A percentile compares a stretch with the other conserved stretches of the same genome.
Evolutionary conservation across 2,888 invertebrate genomes (phyloP).

Genomic region (Marronus borbonicus): DNA sequence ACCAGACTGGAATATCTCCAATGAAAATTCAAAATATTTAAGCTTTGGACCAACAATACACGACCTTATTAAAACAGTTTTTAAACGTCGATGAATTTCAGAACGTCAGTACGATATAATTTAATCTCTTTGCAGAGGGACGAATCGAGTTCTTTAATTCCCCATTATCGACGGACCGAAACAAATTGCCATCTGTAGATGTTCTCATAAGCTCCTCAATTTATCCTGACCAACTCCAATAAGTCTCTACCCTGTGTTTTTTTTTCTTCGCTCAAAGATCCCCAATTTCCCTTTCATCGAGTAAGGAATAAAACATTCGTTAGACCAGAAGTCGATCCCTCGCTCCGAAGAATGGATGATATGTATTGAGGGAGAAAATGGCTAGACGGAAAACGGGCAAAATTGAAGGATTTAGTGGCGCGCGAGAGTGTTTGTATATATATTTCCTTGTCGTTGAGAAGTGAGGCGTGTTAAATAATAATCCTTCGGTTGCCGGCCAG

Average conservation of each 20-base stretch:
- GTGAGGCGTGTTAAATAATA: conserved; percentile 19
- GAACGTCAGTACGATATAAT: neutral
- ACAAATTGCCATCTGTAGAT: conserved; percentile 18
- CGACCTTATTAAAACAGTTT: neutral
- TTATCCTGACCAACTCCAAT: conserved; percentile 5
- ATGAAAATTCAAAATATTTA: neutral
- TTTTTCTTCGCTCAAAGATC: too few species aligned
- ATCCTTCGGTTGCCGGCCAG: neutral
- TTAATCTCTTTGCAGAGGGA: neutral
- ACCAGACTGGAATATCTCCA: neutral
- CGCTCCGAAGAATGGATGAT: neutral
- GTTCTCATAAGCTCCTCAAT: conserved; percentile 23
- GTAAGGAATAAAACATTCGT: neutral
- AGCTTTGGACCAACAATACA: neutral
- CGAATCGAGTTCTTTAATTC: neutral
- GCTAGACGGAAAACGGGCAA: neutral
- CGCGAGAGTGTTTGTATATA: neutral
- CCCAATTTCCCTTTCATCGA: neutral
- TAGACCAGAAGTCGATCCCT: neutral
- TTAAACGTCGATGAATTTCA: neutral
- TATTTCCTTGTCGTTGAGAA: neutral
- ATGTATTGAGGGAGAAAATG: neutral
- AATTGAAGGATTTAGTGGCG: conserved; percentile 9
- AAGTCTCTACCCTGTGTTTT: too few species aligned
- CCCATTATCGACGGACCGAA: neutral